Conservation (phyloP, 37 sponge, comb jelly and placozoan species). For the Bolinopsis microptera region DNA sequence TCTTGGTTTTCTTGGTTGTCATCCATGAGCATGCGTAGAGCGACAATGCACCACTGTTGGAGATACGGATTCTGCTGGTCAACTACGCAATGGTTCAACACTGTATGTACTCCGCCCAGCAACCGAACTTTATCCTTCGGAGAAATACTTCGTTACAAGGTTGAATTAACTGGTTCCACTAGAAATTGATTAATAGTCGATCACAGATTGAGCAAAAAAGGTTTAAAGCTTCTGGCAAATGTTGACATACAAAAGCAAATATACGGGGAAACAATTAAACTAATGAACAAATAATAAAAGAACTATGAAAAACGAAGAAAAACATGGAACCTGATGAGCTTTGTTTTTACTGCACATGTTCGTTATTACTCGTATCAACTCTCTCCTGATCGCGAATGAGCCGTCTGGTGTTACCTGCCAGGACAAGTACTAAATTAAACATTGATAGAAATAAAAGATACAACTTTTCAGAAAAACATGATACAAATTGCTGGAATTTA, state of each 20-base stretch:
- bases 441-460: too few relatives aligned
- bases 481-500: too few relatives aligned
- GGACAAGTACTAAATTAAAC: not conserved
- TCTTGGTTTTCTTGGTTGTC: slow-evolving; percentile 41
- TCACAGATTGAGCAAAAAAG: too few relatives aligned
- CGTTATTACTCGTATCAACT: slow-evolving; percentile 35
- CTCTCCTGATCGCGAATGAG: slow-evolving; percentile 10
- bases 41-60: slow-evolving; percentile 41
- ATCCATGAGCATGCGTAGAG: not conserved
- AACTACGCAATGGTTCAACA: slow-evolving; percentile 5
- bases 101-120: slow-evolving; percentile 24
- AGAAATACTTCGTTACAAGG: too few relatives aligned
- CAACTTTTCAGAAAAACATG: too few relatives aligned
- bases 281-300: too few relatives aligned
- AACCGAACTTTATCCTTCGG: slow-evolving; percentile 33
- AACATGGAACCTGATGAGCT: not conserved
- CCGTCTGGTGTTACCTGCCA: slow-evolving; percentile 32
- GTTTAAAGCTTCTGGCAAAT: too few relatives aligned
- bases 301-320: too few relatives aligned
- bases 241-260: too few relatives aligned
- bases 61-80: slow-evolving; percentile 46
- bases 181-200: too few relatives aligned
- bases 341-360: slow-evolving; percentile 53
- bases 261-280: too few relatives aligned
- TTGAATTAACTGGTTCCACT: too few relatives aligned